Evolutionary conservation across 2,797 vertebrate species (phyloP), one percentile per base, ranked within the genome.

Genomic region (Ciconia nigra): DNA sequence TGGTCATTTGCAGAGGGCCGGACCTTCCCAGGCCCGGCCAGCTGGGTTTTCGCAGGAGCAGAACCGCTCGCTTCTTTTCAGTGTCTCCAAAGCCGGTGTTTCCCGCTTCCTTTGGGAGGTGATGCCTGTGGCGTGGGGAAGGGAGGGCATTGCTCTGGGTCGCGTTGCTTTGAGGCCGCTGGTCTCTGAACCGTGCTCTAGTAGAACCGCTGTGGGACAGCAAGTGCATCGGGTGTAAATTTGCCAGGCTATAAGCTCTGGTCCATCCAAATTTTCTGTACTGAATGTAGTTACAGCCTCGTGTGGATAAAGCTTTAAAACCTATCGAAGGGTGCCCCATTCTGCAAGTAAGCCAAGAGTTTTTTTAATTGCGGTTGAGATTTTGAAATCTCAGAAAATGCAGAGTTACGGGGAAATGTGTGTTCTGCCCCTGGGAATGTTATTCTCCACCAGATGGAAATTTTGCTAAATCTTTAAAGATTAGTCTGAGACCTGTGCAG

Each of bases 211-310:
- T 12, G 39, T 6, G 37, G 17, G 76, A 37, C 69, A 5, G 29
- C 19, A 8, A 26, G 1, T 7, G 5, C 16, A 2, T 24, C 1
- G 5, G 35, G 6, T 11, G 8, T 4, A 10, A 8, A 4, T 29
- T 17, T n/a, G 26, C 41, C 12, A 2, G 35, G 15, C 47, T 21
- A 0, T 11, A 3, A 15, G 77, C 89, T 55, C 47, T 1, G 20
- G 13, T 13, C 24, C 29, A 4, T 15, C n/a, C 44, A 0, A 0
- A 1, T 15, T 39, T 52, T 58, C 46, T 21, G 42, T 39, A 3
- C 15, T 6, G 13, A 8, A 16, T 10, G 0, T 6, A 58, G 20
- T 14, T 13, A 2, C 51, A 20, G 10, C 66, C 46, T 17, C 15
- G 0, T 1, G 37, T 24, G 12, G 47, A 6, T 15, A 31, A 39